Evolutionary conservation across 1,140 invertebrate species (phyloP).

Genomic region (Goniozus legneri): DNA sequence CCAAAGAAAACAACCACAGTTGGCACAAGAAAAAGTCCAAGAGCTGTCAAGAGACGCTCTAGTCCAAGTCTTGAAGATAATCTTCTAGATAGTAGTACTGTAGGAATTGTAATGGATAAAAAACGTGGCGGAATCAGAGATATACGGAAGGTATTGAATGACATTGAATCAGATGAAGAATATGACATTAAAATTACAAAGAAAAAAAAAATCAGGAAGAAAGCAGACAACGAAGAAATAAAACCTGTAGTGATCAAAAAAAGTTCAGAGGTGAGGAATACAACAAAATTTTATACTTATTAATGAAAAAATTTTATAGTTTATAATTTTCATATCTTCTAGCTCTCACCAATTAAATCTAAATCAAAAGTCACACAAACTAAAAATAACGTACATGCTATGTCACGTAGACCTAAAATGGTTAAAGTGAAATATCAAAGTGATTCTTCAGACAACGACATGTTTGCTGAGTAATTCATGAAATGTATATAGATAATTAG

Average conservation of each 20-base stretch:
- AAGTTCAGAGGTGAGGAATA: constrained; percentile 13
- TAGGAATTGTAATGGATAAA: constrained; percentile 38
- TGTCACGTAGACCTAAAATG: too few relatives aligned
- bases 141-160: constrained; percentile 32
- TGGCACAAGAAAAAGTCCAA: constrained; percentile 23
- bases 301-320: too few relatives aligned
- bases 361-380: too few relatives aligned
- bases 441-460: constrained; percentile 35
- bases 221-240: neutral
- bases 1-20: constrained; percentile 19
- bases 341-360: too few relatives aligned
- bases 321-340: too few relatives aligned
- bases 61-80: constrained; percentile 10
- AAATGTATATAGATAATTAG: constrained; percentile 4
- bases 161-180: constrained; percentile 42
- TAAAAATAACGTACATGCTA: too few relatives aligned
- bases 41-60: constrained; percentile 8
- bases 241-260: constrained; percentile 17
- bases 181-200: constrained; percentile 46
- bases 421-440: too few relatives aligned
- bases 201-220: constrained; percentile 25
- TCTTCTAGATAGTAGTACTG: constrained; percentile 35
- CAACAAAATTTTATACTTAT: neutral
- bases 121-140: constrained; percentile 37
- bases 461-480: constrained; percentile 30